A percentile compares a stretch with the other conserved stretches of the same genome.
Conservation (phyloP, 2,888 invertebrate genomes). For the Elaeidobius kamerunicus region DNA sequence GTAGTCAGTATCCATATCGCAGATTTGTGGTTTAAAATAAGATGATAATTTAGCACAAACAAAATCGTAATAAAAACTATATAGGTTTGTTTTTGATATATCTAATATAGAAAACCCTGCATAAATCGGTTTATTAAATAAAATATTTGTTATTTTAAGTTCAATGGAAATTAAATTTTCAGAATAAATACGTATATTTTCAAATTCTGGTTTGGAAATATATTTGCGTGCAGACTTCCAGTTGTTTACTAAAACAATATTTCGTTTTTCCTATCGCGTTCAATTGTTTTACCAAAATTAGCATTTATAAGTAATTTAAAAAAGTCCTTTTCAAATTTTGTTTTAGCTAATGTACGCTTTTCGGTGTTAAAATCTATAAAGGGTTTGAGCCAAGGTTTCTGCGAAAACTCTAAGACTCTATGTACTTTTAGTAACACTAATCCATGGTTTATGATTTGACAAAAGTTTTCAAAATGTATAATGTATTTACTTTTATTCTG, state of each 20-base stretch:
- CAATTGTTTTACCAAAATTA: not conserved
- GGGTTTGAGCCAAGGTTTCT: not conserved
- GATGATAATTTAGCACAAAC: not conserved
- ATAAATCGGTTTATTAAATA: not conserved
- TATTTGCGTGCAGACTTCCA: not conserved
- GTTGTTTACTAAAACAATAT: not conserved
- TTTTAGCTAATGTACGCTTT: not conserved
- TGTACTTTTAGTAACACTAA: too few species aligned
- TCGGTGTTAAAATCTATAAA: not conserved
- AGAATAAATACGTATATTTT: not conserved
- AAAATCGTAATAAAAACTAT: not conserved
- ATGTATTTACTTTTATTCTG: too few species aligned
- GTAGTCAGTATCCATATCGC: not conserved
- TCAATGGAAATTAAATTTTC: not conserved
- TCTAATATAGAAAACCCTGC: not conserved
- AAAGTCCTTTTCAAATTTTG: not conserved
- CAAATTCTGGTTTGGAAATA: not conserved
- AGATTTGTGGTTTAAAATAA: not conserved
- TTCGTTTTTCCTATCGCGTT: not conserved
- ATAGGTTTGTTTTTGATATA: not conserved
- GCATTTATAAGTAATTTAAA: not conserved
- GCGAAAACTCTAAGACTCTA: not conserved
- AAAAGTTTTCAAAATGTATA: too few species aligned
- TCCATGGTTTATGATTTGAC: too few species aligned
- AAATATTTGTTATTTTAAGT: not conserved